Base-by-base conservation (phyloP, 2,888 invertebrate species). In the Orgyia antiqua region DNA sequence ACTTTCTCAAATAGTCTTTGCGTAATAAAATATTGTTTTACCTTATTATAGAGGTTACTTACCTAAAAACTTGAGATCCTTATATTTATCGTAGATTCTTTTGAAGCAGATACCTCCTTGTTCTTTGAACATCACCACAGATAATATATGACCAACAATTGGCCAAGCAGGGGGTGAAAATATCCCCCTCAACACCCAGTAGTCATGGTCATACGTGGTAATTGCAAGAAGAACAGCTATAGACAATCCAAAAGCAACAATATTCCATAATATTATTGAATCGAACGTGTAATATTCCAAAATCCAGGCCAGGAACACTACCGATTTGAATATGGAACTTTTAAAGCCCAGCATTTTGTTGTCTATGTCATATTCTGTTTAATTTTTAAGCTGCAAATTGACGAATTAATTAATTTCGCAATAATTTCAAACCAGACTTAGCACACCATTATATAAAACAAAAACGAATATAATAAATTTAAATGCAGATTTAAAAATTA, bases 31-130 rank as follows among this genome's bases (percentile, higher is more conserved):
- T n/a, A n/a, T n/a, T n/a, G n/a, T n/a, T n/a, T n/a, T n/a, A n/a
- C n/a, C n/a, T n/a, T n/a, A n/a, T n/a, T n/a, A n/a, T n/a, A n/a
- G n/a, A n/a, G n/a, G n/a, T n/a, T n/a, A 69, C 82, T 69, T 37
- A 84, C 86, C 86, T 35, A 86, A 61, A 67, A 73, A 74, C 39
- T 66, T 57, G 29, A 71, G 57, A 40, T 76, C 51, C 48, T 59
- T 77, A 42, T 80, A 71, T 0, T 59, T 62, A 33, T 86, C 78
- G 24, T 86, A 86, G 27, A 84, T 74, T 42, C 69, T 72, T 42
- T 82, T 75, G 47, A 83, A 86, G 37, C 76, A 78, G 53, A 80
- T 66, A 0, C 84, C 86, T 1, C 79, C 78, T 53, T 86, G 86
- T 42, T 84, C 84, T 49, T 72, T 75, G 36, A 83, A 78, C 19